These are phyloP conservation scores for Drepana arcuata DNA, from an alignment of 1,140 invertebrate genomes.

Conservation along the genomic window DNA sequence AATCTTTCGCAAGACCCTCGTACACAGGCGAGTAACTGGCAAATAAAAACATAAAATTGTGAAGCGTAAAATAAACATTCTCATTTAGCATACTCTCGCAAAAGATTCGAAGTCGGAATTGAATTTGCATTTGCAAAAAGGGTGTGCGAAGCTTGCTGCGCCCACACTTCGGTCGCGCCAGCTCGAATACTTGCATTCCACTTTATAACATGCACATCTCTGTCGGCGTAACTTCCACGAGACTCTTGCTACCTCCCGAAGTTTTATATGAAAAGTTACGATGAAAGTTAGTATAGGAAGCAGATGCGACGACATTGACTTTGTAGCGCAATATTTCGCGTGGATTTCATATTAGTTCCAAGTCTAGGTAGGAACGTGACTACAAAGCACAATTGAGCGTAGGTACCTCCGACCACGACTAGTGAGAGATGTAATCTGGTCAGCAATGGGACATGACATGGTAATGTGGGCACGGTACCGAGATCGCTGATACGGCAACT, in stretches of 20 bases:
- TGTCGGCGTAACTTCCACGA: too few species aligned
- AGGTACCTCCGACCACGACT: conserved; percentile 45
- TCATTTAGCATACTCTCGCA: conserved; percentile 23
- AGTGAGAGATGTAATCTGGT: conserved; percentile 29
- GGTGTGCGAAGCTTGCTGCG: conserved; percentile 10
- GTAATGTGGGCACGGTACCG: conserved; percentile 18
- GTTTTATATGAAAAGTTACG: too few species aligned
- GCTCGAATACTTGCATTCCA: conserved; percentile 17
- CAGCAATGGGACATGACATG: conserved; percentile 20
- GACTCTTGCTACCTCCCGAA: too few species aligned
- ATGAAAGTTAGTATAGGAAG: conserved; percentile 21
- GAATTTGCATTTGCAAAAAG: conserved; percentile 30
- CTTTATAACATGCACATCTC: conserved; percentile 18
- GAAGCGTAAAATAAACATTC: conserved; percentile 33
- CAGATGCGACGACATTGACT: conserved; percentile 27
- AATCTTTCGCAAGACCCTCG: conserved; percentile 13
- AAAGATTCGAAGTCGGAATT: conserved; percentile 28
- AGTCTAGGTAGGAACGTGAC: conserved; percentile 49
- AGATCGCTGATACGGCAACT: conserved; percentile 22
- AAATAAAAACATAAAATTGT: conserved; percentile 22
- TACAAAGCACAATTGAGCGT: conserved; percentile 28
- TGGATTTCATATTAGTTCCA: conserved; percentile 27
- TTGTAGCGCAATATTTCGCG: conserved; percentile 31
- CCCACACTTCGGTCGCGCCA: conserved; percentile 22
- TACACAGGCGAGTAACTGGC: conserved; percentile 4